Evolutionary conservation across 2,113 vertebrate species (phyloP).

Genomic region (Blennius ocellaris): DNA sequence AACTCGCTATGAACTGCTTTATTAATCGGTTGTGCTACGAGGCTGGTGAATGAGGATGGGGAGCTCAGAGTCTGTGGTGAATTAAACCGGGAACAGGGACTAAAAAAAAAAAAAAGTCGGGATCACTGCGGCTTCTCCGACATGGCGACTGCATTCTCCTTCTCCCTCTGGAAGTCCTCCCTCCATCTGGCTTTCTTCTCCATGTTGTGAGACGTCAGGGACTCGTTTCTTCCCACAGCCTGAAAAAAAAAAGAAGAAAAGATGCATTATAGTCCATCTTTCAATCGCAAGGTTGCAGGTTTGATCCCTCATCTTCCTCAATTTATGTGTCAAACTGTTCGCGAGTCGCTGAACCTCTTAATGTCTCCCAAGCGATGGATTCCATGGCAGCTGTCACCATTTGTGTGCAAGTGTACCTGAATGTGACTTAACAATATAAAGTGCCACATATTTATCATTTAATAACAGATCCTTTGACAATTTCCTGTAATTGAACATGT

Average conservation of each 20-base stretch:
- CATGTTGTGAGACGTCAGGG: constrained; percentile 84
- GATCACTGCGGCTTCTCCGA: constrained; percentile 73
- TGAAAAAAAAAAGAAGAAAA: constrained; percentile 49
- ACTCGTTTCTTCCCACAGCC: constrained; percentile 85
- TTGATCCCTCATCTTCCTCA: neutral
- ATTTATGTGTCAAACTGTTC: neutral
- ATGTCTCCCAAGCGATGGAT: too few relatives aligned
- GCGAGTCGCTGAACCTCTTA: too few relatives aligned
- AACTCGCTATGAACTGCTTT: neutral
- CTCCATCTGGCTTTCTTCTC: constrained; percentile 88
- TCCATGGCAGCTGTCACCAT: too few relatives aligned
- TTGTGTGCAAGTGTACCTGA: too few relatives aligned
- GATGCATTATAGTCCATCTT: neutral
- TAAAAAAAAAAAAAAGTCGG: too few relatives aligned
- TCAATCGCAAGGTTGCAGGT: neutral
- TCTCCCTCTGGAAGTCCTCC: constrained; percentile 64
- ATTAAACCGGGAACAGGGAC: neutral
- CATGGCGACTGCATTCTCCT: constrained; percentile 1
- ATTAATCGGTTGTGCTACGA: neutral
- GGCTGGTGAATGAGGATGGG: neutral
- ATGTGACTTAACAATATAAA: too few relatives aligned
- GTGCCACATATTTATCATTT: too few relatives aligned
- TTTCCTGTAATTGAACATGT: too few relatives aligned
- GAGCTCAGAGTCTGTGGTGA: neutral
- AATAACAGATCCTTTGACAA: too few relatives aligned